Evolutionary conservation across 1,140 invertebrate genomes (phyloP).

Genomic region (Bombyx mori): DNA sequence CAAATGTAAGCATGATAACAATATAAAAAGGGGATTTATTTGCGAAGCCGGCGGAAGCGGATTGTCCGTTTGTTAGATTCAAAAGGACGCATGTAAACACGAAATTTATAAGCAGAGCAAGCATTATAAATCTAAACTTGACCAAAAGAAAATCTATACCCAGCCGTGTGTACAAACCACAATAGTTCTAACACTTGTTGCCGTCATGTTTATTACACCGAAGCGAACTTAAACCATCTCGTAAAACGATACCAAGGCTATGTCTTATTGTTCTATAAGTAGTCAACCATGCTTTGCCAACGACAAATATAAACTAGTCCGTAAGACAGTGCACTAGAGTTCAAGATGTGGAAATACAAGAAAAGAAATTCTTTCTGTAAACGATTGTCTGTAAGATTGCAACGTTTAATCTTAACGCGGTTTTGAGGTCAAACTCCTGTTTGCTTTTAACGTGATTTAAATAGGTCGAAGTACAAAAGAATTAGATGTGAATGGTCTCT

Average conservation of each 20-base stretch:
- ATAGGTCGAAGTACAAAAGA: constrained; percentile 45
- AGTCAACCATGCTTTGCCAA: constrained; percentile 9
- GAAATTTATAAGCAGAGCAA: no score
- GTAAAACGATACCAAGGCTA: constrained; percentile 55
- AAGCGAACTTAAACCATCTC: constrained; percentile 33
- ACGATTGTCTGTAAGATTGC: constrained; percentile 18
- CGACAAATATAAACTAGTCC: constrained; percentile 16
- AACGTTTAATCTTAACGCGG: constrained; percentile 36
- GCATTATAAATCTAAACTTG: no score
- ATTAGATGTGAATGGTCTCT: constrained; percentile 20
- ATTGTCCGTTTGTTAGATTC: no score
- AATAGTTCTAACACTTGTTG: constrained; percentile 31
- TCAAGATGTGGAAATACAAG: neutral
- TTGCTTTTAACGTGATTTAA: constrained; percentile 45
- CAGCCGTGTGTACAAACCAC: constrained; percentile 28
- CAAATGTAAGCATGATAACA: no score
- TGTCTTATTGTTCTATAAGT: constrained; percentile 46
- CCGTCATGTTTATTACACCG: constrained; percentile 40
- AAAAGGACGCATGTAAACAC: no score
- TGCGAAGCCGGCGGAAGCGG: no score
- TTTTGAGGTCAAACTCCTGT: constrained; percentile 47
- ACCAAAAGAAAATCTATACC: neutral
- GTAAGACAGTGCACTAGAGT: neutral
- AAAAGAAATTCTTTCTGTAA: constrained; percentile 13
- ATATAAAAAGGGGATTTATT: no score